A percentile compares a stretch with the other conserved stretches of the same genome.
These are phyloP conservation scores for Catalaphyllia jardinei DNA, from an alignment of 64 coral and sea anemone genomes.

Conservation along the genomic window DNA sequence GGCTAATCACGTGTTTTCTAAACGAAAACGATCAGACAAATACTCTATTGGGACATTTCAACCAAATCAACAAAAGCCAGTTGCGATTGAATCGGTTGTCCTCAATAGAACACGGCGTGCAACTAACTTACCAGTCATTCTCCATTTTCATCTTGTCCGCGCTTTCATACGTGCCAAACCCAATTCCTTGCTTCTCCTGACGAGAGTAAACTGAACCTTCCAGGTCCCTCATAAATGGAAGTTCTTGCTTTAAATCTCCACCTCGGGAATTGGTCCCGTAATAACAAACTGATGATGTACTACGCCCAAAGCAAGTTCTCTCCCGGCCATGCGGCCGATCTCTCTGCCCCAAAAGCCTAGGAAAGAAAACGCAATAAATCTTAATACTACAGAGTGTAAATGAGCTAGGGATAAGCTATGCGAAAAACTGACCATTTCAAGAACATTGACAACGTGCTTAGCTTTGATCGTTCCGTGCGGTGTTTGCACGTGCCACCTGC, in stretches of 20 bases:
- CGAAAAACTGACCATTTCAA: neutral
- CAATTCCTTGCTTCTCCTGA: constrained; percentile 74
- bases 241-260: constrained; percentile 70
- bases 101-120: too few species aligned
- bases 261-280: constrained; percentile 82
- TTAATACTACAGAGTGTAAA: neutral
- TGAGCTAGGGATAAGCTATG: neutral
- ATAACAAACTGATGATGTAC: constrained; percentile 90
- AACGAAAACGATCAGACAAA: too few species aligned
- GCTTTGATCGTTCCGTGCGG: constrained; percentile 83
- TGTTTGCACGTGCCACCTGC: constrained; percentile 86
- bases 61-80: too few species aligned
- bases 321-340: constrained; percentile 77
- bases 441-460: constrained; percentile 86
- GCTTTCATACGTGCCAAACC: constrained; percentile 79
- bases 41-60: too few species aligned
- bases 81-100: too few species aligned
- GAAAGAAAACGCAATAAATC: neutral
- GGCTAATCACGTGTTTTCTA: too few species aligned
- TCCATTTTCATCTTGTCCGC: constrained; percentile 84
- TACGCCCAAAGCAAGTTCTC: constrained; percentile 60
- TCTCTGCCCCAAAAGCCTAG: constrained; percentile 93
- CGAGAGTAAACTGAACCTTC: constrained; percentile 75
- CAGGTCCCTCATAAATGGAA: constrained; percentile 86
- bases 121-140: constrained; percentile 66